Conservation (phyloP, 2,888 invertebrate genomes). For the Amiota mariae region DNA sequence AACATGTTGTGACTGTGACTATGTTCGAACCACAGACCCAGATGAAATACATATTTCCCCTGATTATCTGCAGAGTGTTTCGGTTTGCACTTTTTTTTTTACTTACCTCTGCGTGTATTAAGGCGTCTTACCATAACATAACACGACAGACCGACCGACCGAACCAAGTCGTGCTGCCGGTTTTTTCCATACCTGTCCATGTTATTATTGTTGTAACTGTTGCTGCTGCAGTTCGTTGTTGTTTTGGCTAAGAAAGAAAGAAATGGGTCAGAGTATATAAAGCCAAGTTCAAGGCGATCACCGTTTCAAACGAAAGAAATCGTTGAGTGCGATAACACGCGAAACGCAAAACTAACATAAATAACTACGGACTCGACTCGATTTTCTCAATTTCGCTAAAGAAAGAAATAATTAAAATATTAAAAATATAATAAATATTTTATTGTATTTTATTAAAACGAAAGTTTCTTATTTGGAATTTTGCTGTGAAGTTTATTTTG, state of each 20-base stretch:
- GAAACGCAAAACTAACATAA: constrained; percentile 30
- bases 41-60: too few species aligned
- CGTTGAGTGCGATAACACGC: constrained; percentile 43
- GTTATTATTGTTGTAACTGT: constrained; percentile 7
- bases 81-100: too few species aligned
- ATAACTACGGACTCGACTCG: constrained; percentile 13
- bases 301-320: constrained; percentile 76
- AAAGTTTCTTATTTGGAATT: neutral
- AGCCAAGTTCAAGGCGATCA: constrained; percentile 86
- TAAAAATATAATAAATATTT: constrained; percentile 3
- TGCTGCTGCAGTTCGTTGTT: neutral
- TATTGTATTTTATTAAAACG: constrained; percentile 1
- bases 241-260: constrained; percentile 32
- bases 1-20: too few species aligned
- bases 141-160: too few species aligned
- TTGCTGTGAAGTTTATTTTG: constrained; percentile 16
- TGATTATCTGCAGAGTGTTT: too few species aligned
- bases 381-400: constrained; percentile 28
- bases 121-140: too few species aligned
- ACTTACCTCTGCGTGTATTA: too few species aligned
- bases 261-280: constrained; percentile 89
- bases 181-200: neutral
- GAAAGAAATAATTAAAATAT: constrained; percentile 12
- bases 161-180: neutral
- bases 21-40: too few species aligned